Evolutionary conservation across 2,888 invertebrate genomes (phyloP).

Genomic region (Meiosimyza decipiens): DNA sequence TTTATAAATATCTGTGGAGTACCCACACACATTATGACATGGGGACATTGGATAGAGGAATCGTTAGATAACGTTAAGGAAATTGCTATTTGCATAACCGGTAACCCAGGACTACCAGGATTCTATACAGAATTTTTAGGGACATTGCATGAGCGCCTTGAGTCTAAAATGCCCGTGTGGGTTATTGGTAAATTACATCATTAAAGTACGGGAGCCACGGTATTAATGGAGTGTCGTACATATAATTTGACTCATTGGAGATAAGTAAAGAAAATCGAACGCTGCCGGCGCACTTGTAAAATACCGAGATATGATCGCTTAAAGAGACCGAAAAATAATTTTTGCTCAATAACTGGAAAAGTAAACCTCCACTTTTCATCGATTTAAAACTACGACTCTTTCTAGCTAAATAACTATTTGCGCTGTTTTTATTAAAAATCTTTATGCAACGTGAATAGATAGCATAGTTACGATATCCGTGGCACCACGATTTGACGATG

Average conservation of each 20-base stretch:
- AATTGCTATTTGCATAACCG: conserved; percentile 81
- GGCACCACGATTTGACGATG: too few relatives aligned
- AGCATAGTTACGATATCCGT: too few relatives aligned
- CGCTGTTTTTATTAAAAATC: too few relatives aligned
- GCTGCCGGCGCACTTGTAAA: not conserved
- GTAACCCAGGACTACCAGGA: conserved; percentile 88
- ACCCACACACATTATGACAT: conserved; percentile 78
- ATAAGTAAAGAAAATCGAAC: conserved; percentile 11
- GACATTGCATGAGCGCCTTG: conserved; percentile 72
- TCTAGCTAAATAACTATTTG: too few relatives aligned
- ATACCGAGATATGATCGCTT: not conserved
- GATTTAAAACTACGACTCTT: too few relatives aligned
- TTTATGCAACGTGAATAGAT: too few relatives aligned
- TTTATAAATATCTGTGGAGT: conserved; percentile 72
- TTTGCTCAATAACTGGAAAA: too few relatives aligned
- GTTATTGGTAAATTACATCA: conserved; percentile 72
- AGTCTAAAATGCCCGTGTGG: conserved; percentile 77
- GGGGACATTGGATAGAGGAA: conserved; percentile 78
- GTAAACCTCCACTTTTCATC: too few relatives aligned
- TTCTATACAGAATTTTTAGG: conserved; percentile 83
- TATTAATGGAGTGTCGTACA: not conserved
- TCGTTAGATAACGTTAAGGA: conserved; percentile 70
- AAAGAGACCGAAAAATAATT: too few relatives aligned
- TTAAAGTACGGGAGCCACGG: not conserved
- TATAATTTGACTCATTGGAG: not conserved